Conservation (phyloP, 2,888 invertebrate species). For the Apantesis nais region DNA sequence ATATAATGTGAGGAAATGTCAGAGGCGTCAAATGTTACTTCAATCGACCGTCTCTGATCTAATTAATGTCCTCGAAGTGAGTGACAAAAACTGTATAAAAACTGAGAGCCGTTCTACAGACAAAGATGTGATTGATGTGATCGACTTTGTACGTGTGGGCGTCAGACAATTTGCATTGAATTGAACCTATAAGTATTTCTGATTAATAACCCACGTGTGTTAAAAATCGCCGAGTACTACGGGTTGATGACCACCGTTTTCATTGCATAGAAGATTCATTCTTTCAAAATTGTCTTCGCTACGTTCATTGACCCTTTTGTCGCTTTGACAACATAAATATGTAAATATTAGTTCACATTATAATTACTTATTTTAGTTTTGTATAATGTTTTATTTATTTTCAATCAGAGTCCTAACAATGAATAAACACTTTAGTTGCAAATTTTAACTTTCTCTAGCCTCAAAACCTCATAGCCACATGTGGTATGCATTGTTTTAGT, state of each 20-base stretch:
- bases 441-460: constrained; percentile 84
- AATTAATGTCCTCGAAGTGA: constrained; percentile 70
- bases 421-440: constrained; percentile 70
- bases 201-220: constrained; percentile 69
- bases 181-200: constrained; percentile 70
- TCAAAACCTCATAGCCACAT: constrained; percentile 78
- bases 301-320: constrained; percentile 19
- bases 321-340: constrained; percentile 12
- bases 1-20: constrained; percentile 74
- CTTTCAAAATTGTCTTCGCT: constrained; percentile 11
- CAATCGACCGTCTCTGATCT: constrained; percentile 69
- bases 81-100: constrained; percentile 68
- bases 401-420: constrained; percentile 53
- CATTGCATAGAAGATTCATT: constrained; percentile 4
- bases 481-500: constrained; percentile 74
- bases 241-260: constrained; percentile 62
- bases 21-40: constrained; percentile 62
- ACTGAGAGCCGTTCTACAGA: constrained; percentile 51
- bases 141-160: constrained; percentile 67
- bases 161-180: constrained; percentile 80
- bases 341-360: constrained; percentile 34
- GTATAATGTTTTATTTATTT: constrained; percentile 49
- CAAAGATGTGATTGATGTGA: constrained; percentile 79
- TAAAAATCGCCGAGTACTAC: constrained; percentile 45
- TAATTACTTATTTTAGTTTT: too few relatives aligned